phyloP scores from a whole-genome alignment of 2,888 invertebrate species.

The Pogonocherus hispidulus region DNA sequence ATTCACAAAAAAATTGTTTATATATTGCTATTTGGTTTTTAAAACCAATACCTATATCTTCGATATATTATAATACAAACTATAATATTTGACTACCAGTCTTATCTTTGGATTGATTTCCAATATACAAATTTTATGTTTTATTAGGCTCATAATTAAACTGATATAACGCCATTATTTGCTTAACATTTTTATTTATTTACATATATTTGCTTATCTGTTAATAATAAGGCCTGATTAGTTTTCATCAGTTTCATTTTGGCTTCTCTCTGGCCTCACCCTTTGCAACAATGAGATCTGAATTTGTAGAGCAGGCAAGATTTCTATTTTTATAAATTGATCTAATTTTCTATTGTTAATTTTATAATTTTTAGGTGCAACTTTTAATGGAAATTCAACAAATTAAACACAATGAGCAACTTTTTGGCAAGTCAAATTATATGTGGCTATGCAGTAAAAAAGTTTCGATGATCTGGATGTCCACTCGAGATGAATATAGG shows the following conservation, averaged over 20 bases:
- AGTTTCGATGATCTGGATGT: conserved; percentile 56
- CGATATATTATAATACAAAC: too few relatives aligned
- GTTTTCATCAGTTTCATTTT: not conserved
- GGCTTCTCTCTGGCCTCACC: not conserved
- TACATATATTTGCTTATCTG: conserved; percentile 30
- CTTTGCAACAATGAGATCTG: conserved; percentile 29
- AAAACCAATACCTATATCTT: too few relatives aligned
- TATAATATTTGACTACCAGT: not conserved
- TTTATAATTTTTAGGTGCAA: conserved; percentile 56
- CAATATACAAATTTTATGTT: conserved; percentile 10
- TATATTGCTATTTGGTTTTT: too few relatives aligned
- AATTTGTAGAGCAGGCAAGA: conserved; percentile 35
- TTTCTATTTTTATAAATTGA: conserved; percentile 6
- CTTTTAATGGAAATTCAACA: conserved; percentile 62
- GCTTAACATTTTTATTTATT: conserved; percentile 26
- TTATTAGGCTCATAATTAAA: conserved; percentile 32
- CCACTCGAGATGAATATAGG: conserved; percentile 59
- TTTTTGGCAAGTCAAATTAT: conserved; percentile 58
- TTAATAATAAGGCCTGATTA: conserved; percentile 31
- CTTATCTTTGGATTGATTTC: conserved; percentile 11
- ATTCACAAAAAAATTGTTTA: too few relatives aligned
- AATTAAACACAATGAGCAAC: conserved; percentile 54
- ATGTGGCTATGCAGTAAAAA: conserved; percentile 61
- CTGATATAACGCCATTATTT: conserved; percentile 30
- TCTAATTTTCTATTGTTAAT: not conserved